Evolutionary conservation across 2,888 invertebrate genomes (phyloP).

Genomic region (Pocota personata): DNA sequence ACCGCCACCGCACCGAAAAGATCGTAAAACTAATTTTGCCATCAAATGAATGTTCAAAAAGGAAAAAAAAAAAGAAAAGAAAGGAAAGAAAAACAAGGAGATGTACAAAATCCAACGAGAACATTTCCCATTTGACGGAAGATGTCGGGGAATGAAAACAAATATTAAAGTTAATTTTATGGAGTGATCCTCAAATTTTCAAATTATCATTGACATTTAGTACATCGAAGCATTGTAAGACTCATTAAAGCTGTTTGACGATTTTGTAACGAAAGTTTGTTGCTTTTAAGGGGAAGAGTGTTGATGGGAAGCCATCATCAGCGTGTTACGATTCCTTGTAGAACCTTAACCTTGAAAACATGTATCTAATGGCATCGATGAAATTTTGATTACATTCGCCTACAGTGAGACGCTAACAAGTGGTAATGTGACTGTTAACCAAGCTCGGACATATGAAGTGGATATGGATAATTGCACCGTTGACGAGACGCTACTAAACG

Average conservation of each 20-base stretch:
- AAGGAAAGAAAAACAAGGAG: not conserved
- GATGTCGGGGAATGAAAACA: slow-evolving; percentile 4
- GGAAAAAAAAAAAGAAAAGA: not conserved
- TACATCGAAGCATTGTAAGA: slow-evolving; percentile 3
- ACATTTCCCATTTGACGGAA: not conserved
- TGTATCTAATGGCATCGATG: slow-evolving; percentile 2
- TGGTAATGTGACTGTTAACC: no score
- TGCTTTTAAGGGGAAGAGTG: not conserved
- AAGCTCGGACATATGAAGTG: no score
- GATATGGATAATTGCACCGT: no score
- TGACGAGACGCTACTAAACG: no score
- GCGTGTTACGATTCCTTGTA: not conserved
- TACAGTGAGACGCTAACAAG: not conserved
- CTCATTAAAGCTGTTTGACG: slow-evolving; percentile 26
- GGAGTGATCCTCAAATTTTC: slow-evolving; percentile 60
- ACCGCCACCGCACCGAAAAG: slow-evolving; percentile 41
- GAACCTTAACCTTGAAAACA: not conserved
- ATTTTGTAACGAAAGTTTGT: slow-evolving; percentile 5
- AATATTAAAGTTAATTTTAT: slow-evolving; percentile 51
- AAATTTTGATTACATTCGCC: not conserved
- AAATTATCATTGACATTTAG: slow-evolving; percentile 60
- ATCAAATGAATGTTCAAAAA: slow-evolving; percentile 67
- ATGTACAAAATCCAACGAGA: not conserved
- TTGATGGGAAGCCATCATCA: slow-evolving; percentile 11
- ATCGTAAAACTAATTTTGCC: slow-evolving; percentile 74